Base-by-base conservation (phyloP, 2,888 invertebrate genomes). In the Plebejus melissa region DNA sequence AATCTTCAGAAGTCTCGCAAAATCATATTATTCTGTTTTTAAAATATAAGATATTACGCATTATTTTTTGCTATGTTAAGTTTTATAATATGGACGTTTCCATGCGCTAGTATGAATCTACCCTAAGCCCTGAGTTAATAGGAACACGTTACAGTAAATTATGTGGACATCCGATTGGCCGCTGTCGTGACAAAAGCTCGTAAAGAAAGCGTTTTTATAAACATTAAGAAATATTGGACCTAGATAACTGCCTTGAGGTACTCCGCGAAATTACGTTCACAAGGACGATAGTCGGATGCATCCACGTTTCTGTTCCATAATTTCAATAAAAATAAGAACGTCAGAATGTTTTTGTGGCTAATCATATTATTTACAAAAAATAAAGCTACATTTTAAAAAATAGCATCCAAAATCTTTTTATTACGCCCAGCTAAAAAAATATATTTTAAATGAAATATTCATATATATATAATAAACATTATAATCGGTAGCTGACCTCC, bases 151-250 rank as follows among this genome's bases (percentile, higher is more conserved):
- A 86, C 81, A 82, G 88, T 92, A 90, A 90, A 91, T 91, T 90
- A 91, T 88, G 86, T 84, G 86, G 88, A 89, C 89, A 87, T 89
- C 90, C 89, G 88, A 91, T 90, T 89, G 89, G 88, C 79, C 84
- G 85, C 86, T 93, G 83, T 87, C 93, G 93, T 93, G 93, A 91
- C 91, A 89, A 91, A 86, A 83, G 82, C 81, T 83, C 87, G 90
- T 91, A 91, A 92, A 91, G 90, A 89, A 82, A 78, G 84, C 85
- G 83, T 84, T 82, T 82, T 88, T 88, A 88, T 87, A 85, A 84
- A 82, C 79, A 81, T 84, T 80, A 82, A 83, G 87, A 90, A 87
- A 89, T 88, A 88, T 87, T 87, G 88, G 88, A 79, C 86, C 80
- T 79, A 87, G 85, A 80, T 82, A 78, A 80, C 83, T 81, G 81